Evolutionary conservation across 2,888 invertebrate genomes (phyloP).

Genomic region (Halictus quadricinctus): DNA sequence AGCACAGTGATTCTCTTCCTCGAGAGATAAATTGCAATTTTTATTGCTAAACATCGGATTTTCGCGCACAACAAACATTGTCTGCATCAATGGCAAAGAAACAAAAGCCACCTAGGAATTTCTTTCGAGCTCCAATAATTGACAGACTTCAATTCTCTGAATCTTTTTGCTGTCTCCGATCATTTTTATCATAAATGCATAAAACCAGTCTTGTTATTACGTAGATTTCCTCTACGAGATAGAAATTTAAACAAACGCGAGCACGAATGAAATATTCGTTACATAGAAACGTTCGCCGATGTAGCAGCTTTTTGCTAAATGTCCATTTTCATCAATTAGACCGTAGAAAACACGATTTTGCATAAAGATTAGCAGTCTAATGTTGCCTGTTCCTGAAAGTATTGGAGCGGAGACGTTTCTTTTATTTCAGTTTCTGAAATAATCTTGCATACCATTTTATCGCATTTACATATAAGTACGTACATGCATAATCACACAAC

Average conservation of each 20-base stretch:
- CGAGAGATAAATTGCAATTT: too few relatives aligned
- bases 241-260: neutral
- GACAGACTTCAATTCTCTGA: too few relatives aligned
- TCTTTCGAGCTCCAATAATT: too few relatives aligned
- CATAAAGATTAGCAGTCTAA: neutral
- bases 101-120: too few relatives aligned
- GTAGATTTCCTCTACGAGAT: neutral
- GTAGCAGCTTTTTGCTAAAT: neutral
- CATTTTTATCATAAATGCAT: neutral
- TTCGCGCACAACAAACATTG: too few relatives aligned
- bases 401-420: neutral
- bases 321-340: neutral
- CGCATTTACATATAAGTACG: neutral
- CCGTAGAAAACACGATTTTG: neutral
- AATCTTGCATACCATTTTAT: neutral
- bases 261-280: neutral
- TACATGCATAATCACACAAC: neutral
- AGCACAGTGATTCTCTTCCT: too few relatives aligned
- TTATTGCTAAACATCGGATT: too few relatives aligned
- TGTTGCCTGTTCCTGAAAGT: neutral
- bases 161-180: neutral
- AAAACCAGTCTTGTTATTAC: neutral
- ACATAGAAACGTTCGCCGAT: neutral
- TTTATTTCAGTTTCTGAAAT: neutral
- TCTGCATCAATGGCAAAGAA: too few relatives aligned